Conservation (phyloP, 1,140 invertebrate species). For the Phthorimaea operculella region DNA sequence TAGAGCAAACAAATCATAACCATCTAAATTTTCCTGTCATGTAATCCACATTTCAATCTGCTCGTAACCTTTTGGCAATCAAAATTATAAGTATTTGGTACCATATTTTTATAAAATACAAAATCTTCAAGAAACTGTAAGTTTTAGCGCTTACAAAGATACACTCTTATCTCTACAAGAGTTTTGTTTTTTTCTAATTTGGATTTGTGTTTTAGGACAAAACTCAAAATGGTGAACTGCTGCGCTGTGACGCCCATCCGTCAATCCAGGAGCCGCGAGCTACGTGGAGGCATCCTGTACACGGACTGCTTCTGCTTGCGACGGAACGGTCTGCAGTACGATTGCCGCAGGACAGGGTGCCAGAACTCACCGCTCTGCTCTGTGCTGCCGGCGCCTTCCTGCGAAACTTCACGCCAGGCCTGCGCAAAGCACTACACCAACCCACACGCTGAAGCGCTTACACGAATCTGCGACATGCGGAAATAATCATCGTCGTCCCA, state of each 20-base stretch:
- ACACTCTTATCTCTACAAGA: no score
- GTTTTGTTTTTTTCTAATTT: no score
- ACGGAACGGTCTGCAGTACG: conserved; percentile 79
- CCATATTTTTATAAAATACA: no score
- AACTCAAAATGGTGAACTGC: not conserved
- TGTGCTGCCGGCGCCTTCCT: conserved; percentile 73
- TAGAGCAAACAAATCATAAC: no score
- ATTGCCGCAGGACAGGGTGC: conserved; percentile 75
- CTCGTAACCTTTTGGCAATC: no score
- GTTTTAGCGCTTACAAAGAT: no score
- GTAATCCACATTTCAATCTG: no score
- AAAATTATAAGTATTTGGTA: no score
- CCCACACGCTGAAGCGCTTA: conserved; percentile 42
- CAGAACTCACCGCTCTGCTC: conserved; percentile 73
- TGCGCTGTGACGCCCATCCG: conserved; percentile 19
- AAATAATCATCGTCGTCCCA: not conserved
- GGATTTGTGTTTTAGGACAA: no score
- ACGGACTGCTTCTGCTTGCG: conserved; percentile 77
- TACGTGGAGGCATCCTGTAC: conserved; percentile 72
- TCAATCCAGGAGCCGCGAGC: conserved; percentile 70
- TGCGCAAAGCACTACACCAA: conserved; percentile 38
- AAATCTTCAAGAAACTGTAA: no score
- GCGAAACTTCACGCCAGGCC: conserved; percentile 67
- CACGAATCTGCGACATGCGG: conserved; percentile 37
- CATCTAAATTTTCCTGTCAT: no score